Evolutionary conservation across 1,140 invertebrate genomes (phyloP).

Genomic region (Oscheius sp.): DNA sequence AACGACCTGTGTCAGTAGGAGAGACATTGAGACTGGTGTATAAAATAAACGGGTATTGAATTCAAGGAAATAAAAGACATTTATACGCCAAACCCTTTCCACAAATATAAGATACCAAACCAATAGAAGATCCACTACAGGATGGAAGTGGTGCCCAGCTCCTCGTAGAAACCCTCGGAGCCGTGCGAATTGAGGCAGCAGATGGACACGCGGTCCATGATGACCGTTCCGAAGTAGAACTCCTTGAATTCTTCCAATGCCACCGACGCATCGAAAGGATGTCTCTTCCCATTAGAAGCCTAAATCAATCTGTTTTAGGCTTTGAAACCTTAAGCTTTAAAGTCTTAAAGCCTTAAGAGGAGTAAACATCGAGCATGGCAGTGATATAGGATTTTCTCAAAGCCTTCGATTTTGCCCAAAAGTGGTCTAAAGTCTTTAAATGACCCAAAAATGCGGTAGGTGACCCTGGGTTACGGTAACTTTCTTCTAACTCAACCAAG

Average conservation of each 20-base stretch:
- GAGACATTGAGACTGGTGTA: neutral
- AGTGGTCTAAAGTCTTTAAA: too few relatives aligned
- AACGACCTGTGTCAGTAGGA: constrained; percentile 2
- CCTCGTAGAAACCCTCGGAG: neutral
- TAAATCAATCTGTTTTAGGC: too few relatives aligned
- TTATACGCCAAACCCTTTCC: too few relatives aligned
- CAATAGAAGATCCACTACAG: neutral
- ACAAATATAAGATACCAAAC: neutral
- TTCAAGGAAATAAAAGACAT: too few relatives aligned
- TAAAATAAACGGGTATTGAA: too few relatives aligned
- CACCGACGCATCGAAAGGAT: neutral
- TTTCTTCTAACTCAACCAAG: too few relatives aligned
- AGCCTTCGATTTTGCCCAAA: too few relatives aligned
- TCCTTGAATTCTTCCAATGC: neutral
- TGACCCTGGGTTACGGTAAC: too few relatives aligned
- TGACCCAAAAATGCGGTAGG: too few relatives aligned
- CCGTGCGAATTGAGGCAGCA: neutral
- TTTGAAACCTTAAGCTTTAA: too few relatives aligned
- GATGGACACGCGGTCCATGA: neutral
- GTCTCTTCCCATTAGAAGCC: neutral
- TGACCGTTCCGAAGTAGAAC: constrained; percentile 8
- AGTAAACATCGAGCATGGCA: too few relatives aligned
- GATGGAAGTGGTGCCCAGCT: neutral
- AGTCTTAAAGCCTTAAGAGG: too few relatives aligned
- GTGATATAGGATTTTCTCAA: neutral